Evolutionary conservation across 2,888 invertebrate genomes (phyloP), one percentile per base, ranked within the genome.

Genomic region (Nipponacmea schrenckii): DNA sequence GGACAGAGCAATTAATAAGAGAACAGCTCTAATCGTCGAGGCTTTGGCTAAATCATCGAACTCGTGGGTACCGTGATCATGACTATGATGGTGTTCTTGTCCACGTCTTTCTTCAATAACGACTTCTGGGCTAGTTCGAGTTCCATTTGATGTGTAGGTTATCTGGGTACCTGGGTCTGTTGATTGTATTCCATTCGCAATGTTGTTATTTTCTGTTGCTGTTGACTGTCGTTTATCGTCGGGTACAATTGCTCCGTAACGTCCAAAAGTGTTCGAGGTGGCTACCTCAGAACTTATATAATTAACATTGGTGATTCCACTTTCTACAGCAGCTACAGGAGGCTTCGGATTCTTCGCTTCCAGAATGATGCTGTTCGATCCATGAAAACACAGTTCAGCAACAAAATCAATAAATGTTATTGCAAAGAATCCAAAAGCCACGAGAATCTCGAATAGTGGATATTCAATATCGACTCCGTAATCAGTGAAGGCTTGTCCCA

Each of bases 1-100:
- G 2, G 91, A 91, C 1, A 92, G 83, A 17, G 91, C 91, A 24
- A 89, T 75, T 2, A 91, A 84, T n/a, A 91, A 86, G 48, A 91
- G 78, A 27, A 91, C 71, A 0, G 90, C 88, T 8, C 91, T 83
- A 5, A 80, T 64, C 17, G 68, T 67, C 20, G 64, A 31, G 31
- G 69, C 62, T n/a, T 39, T n/a, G 7, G 39, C 39, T n/a, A 50
- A 10, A 2, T 20, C 8, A 1, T 44, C 67, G 20, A 27, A 24
- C 2, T 27, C 44, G 3, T 67, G 50, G 0, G 39, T 24, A 64
- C 44, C 14, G 10, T 64, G 31, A 8, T 44, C 64, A n/a, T 4
- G 39, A 27, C 5, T 31, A 27, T 64, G 50, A 17, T 50, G 20
- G 12, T 56, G 56, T 2, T 1, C 20, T 15, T 20, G 8, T 20